A percentile compares a stretch with the other conserved stretches of the same genome.
phyloP scores from a whole-genome alignment of 2,113 vertebrate species.

The Macquaria australasica region DNA sequence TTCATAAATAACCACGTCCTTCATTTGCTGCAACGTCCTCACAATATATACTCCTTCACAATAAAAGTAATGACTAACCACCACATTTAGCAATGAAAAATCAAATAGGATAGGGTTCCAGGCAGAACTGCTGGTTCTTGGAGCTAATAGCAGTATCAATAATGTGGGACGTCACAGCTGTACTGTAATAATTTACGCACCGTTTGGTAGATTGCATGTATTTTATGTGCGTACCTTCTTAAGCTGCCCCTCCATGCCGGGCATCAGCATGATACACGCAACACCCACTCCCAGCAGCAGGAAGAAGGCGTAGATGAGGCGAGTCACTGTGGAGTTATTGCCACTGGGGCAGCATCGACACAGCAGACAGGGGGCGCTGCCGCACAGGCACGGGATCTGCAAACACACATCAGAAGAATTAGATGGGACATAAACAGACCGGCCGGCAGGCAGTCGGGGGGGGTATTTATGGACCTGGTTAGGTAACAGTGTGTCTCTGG shows the following conservation, averaged over 20 bases:
- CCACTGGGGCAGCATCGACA: constrained; percentile 98
- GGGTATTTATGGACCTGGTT: no score
- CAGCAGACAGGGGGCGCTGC: constrained; percentile 95
- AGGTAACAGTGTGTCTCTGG: background rate
- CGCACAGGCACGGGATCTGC: constrained; percentile 96
- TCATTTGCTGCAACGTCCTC: background rate
- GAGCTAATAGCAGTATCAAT: background rate
- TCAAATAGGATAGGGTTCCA: background rate
- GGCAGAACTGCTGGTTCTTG: background rate
- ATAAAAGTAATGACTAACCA: background rate
- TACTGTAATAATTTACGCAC: background rate
- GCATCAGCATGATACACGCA: constrained; percentile 96
- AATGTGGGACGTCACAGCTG: background rate
- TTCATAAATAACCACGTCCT: no score
- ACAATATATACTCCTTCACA: background rate
- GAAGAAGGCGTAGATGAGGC: constrained; percentile 95
- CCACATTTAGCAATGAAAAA: background rate
- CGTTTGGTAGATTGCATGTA: background rate
- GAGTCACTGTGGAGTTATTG: constrained; percentile 97
- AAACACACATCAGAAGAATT: background rate
- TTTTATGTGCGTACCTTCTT: constrained; percentile 89
- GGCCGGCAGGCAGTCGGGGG: no score
- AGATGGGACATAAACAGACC: no score
- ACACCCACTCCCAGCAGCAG: constrained; percentile 93
- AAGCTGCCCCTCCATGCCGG: constrained; percentile 97